phyloP scores from a whole-genome alignment of 1,140 invertebrate genomes.

The Heterodera carotae region DNA sequence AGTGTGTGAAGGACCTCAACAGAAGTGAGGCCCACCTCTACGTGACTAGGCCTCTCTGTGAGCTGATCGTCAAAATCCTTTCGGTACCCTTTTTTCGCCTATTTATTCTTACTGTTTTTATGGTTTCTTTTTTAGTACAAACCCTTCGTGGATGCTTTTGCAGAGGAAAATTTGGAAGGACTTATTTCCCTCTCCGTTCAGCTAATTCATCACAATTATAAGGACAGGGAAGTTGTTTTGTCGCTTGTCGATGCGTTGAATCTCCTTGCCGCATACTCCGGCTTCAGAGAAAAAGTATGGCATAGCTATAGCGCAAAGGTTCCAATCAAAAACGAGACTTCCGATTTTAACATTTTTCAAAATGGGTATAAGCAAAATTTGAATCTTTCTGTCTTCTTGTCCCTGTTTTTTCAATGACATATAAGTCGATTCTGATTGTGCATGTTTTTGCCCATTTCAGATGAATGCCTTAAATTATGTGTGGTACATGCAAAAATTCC shows the following conservation, averaged over 20 bases:
- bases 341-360: too few species aligned
- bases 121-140: conserved; percentile 12
- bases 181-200: conserved; percentile 15
- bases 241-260: conserved; percentile 7
- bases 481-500: conserved; percentile 29
- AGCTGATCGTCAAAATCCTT: conserved; percentile 23
- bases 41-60: conserved; percentile 25
- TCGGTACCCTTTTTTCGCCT: background rate
- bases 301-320: background rate
- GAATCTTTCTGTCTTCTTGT: background rate
- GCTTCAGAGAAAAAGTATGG: conserved; percentile 22
- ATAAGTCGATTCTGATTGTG: too few species aligned
- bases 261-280: background rate
- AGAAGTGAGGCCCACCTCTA: conserved; percentile 31
- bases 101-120: too few species aligned
- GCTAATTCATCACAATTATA: conserved; percentile 30
- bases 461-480: background rate
- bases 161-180: conserved; percentile 7
- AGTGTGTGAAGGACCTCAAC: conserved; percentile 19
- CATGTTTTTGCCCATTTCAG: too few species aligned
- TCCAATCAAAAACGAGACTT: background rate
- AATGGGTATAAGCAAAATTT: too few species aligned
- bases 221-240: conserved; percentile 3
- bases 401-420: background rate
- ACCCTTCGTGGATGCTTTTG: conserved; percentile 8